Conservation (phyloP, 2,888 invertebrate genomes). For the Drosophila rubida region DNA sequence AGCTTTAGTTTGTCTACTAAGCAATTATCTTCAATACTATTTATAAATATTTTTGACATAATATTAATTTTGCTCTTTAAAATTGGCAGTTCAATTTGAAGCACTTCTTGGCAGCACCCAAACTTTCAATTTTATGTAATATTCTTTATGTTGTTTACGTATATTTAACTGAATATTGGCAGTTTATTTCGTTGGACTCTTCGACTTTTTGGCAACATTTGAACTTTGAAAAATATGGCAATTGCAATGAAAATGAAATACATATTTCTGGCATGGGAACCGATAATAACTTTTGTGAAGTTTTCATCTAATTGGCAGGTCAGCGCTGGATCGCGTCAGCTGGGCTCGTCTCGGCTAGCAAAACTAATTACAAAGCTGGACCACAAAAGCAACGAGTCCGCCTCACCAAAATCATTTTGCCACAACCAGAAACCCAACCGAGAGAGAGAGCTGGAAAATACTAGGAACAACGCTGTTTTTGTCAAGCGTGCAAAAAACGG, state of each 20-base stretch:
- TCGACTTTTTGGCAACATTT: too few species aligned
- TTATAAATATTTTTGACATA: too few species aligned
- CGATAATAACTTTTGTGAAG: constrained; percentile 8
- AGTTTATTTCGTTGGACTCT: too few species aligned
- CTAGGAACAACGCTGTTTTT: constrained; percentile 54
- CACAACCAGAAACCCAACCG: constrained; percentile 32
- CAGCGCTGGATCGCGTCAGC: constrained; percentile 7
- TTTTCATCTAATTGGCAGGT: constrained; percentile 13
- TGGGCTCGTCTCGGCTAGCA: constrained; percentile 25
- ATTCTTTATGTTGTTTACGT: too few species aligned
- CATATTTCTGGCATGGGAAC: neutral
- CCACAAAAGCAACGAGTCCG: constrained; percentile 63
- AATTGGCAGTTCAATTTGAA: too few species aligned
- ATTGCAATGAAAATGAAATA: neutral
- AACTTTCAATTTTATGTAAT: too few species aligned
- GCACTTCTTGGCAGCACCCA: too few species aligned
- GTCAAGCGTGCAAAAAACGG: constrained; percentile 69
- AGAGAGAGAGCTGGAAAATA: constrained; percentile 18
- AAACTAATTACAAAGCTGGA: constrained; percentile 73
- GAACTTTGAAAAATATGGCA: too few species aligned
- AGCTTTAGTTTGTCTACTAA: too few species aligned
- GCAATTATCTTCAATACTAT: too few species aligned
- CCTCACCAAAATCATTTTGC: constrained; percentile 58
- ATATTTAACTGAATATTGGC: too few species aligned
- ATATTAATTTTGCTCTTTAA: too few species aligned